phyloP scores from a whole-genome alignment of 2,888 invertebrate species.

The Stenodema calcarata region DNA sequence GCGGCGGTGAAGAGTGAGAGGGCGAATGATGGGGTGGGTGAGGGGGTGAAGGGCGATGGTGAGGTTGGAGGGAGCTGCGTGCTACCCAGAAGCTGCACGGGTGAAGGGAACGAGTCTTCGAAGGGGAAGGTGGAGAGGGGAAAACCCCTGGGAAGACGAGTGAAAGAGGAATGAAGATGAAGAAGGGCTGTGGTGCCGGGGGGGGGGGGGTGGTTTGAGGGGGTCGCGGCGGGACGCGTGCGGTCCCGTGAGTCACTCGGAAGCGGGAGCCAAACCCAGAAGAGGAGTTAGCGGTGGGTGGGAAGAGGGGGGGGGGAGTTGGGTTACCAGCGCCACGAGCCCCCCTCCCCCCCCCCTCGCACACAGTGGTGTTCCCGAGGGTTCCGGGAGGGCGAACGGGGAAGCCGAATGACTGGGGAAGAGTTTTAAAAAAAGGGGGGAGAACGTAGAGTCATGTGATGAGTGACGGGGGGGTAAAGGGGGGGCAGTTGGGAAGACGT shows the following conservation, averaged over 20 bases:
- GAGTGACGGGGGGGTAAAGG: not conserved
- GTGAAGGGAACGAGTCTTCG: no score
- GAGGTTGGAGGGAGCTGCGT: no score
- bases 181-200: not conserved
- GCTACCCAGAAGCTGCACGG: no score
- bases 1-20: not conserved
- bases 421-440: not conserved
- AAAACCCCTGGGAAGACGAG: not conserved
- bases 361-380: not conserved
- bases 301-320: no score
- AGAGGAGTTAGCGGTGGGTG: no score
- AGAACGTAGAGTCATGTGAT: not conserved
- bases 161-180: not conserved
- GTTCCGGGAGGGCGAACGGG: not conserved
- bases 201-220: not conserved
- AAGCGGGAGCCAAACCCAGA: no score
- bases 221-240: conserved; percentile 5
- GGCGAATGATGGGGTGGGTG: not conserved
- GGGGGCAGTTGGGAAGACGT: conserved; percentile 28
- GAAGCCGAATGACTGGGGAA: not conserved
- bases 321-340: conserved; percentile 26
- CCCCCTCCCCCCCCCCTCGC: not conserved
- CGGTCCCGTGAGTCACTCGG: conserved; percentile 24
- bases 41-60: not conserved
- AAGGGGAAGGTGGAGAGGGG: not conserved